These are phyloP conservation scores for Neoitamus cyanurus DNA, from an alignment of 2,888 invertebrate species.

Conservation along the genomic window DNA sequence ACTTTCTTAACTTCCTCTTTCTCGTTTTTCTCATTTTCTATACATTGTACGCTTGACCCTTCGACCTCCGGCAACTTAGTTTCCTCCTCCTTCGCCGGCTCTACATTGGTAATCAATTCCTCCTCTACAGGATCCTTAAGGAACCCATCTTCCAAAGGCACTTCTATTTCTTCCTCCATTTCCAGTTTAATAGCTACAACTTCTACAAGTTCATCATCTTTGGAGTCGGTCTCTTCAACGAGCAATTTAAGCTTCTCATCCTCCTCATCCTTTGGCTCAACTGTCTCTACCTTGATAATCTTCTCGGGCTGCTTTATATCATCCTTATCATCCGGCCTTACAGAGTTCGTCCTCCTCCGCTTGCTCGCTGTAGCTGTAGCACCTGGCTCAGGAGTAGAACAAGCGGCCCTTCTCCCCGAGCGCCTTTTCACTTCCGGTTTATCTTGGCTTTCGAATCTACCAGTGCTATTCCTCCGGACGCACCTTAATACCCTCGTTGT, in stretches of 20 bases:
- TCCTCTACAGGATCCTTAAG: neutral
- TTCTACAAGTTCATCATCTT: constrained; percentile 56
- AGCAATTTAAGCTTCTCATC: neutral
- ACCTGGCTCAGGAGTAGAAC: constrained; percentile 8
- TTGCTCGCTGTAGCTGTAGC: neutral
- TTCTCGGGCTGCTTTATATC: constrained; percentile 11
- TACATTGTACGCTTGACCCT: neutral
- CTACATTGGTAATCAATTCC: constrained; percentile 1
- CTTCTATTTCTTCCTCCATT: constrained; percentile 64
- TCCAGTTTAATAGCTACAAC: constrained; percentile 69
- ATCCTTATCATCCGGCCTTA: constrained; percentile 38
- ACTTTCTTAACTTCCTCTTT: neutral
- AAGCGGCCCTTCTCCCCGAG: neutral
- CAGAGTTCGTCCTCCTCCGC: constrained; percentile 35
- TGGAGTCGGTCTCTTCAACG: constrained; percentile 39
- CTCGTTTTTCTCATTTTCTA: neutral
- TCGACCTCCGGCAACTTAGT: neutral
- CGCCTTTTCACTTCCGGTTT: neutral
- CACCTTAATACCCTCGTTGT: constrained; percentile 49
- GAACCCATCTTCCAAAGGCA: neutral
- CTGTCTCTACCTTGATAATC: constrained; percentile 18
- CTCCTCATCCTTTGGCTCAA: constrained; percentile 12
- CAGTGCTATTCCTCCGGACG: constrained; percentile 11
- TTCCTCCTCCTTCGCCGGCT: neutral
- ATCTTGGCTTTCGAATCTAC: neutral